A percentile compares a stretch with the other conserved stretches of the same genome.
Conservation (phyloP, 1,140 invertebrate genomes). For the Drosophila parvula region DNA sequence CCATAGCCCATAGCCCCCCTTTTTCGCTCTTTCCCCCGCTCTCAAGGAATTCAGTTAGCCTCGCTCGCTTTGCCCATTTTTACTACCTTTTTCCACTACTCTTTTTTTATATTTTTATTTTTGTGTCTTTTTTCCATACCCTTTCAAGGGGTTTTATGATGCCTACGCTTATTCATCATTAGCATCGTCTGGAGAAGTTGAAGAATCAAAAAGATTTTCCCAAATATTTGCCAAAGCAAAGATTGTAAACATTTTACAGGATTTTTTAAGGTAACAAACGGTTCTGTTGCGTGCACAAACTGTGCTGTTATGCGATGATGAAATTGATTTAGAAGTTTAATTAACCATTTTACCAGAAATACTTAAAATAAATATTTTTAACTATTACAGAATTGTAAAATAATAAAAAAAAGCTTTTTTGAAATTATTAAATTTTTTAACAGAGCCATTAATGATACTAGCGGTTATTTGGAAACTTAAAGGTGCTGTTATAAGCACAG, state of each 20-base stretch:
- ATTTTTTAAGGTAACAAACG: no score
- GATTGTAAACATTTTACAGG: no score
- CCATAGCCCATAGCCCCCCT: slow-evolving; percentile 9
- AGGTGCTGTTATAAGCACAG: no score
- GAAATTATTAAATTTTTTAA: no score
- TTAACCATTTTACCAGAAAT: no score
- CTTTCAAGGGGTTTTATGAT: slow-evolving; percentile 40
- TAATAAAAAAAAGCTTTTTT: no score
- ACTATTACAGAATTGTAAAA: no score
- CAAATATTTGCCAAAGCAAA: slow-evolving; percentile 31
- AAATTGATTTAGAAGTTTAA: no score
- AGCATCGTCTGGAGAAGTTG: no score
- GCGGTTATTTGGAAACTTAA: no score
- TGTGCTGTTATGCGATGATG: not conserved
- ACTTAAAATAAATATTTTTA: no score
- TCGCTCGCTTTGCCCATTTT: slow-evolving; percentile 60
- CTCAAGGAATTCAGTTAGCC: slow-evolving; percentile 54
- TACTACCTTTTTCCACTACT: slow-evolving; percentile 57
- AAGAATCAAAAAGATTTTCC: not conserved
- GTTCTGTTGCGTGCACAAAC: not conserved
- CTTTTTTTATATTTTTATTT: slow-evolving; percentile 50
- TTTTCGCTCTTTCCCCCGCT: slow-evolving; percentile 4
- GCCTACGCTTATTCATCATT: not conserved
- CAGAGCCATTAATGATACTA: no score
- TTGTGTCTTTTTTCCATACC: slow-evolving; percentile 52